A percentile compares a stretch with the other conserved stretches of the same genome.
Evolutionary conservation across 1,140 invertebrate species (phyloP).

Genomic region (Wiebesia pumilae): DNA sequence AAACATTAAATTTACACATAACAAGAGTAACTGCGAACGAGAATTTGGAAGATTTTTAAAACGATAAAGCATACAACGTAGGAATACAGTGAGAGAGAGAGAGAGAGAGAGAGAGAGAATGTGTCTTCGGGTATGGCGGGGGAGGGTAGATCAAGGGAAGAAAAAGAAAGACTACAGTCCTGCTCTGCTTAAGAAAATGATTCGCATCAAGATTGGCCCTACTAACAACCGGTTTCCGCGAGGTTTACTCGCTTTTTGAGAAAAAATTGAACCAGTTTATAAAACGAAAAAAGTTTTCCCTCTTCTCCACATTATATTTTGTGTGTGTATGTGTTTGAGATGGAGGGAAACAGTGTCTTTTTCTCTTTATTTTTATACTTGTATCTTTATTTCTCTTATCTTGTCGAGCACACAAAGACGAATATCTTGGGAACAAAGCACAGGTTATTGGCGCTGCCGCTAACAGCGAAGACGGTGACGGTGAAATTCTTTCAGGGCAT

Average conservation of each 20-base stretch:
- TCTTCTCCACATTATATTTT: not conserved
- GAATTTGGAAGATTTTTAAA: not conserved
- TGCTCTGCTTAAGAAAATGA: not conserved
- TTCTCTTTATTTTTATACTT: constrained; percentile 37
- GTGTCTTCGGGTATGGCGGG: not conserved
- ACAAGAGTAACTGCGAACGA: not conserved
- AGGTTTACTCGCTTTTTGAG: constrained; percentile 74
- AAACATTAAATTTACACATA: too few relatives aligned
- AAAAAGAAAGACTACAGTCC: not conserved
- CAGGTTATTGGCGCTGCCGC: not conserved
- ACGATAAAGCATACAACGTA: not conserved
- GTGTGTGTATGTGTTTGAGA: not conserved
- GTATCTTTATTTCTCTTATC: constrained; percentile 45
- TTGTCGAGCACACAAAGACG: constrained; percentile 28
- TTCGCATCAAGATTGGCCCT: not conserved
- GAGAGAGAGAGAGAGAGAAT: not conserved
- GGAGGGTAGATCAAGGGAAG: not conserved
- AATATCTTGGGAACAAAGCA: constrained; percentile 65
- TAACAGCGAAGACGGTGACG: constrained; percentile 57
- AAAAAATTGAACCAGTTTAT: constrained; percentile 76
- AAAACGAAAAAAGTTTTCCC: constrained; percentile 73
- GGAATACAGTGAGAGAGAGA: not conserved
- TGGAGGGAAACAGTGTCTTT: constrained; percentile 26
- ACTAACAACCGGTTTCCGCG: constrained; percentile 72
- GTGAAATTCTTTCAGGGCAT: constrained; percentile 37